Base-by-base conservation (phyloP, 2,113 vertebrate species). In the Tetrax tetrax region DNA sequence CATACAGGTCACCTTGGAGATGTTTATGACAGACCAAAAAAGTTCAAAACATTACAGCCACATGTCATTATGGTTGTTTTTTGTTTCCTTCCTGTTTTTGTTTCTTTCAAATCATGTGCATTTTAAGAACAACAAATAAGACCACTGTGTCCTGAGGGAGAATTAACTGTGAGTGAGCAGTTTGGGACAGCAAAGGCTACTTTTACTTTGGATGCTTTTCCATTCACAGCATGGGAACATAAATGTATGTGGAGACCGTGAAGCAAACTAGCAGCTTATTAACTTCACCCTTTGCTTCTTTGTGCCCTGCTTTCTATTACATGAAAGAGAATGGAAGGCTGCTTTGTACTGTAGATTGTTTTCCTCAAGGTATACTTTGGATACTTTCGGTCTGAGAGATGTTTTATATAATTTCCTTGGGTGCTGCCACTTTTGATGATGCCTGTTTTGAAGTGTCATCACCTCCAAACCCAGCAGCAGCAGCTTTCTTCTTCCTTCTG, bases 181-280 rank as follows among this genome's bases (percentile, higher is more conserved):
- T 59, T 7, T 88, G 68, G 83, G 60, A 82, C 57, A 84, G 24
- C 15, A 75, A 38, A 95, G 25, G 28, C 37, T 15, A n/a, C 35
- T 93, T 88, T 89, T 92, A 47, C 12, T 78, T 87, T 82, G 59
- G 20, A 87, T 59, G 29, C 29, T 83, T 95, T 96, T 89, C 43
- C 48, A 50, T 95, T 95, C 43, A 87, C 54, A 95, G 7, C 43
- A 64, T 72, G 82, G 74, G 81, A 97, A 91, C 78, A 90, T 54
- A 96, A 88, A 78, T 37, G 89, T 22, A 76, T 54, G 38, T 63
- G 45, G 25, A 79, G 48, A 89, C 21, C 65, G 77, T 77, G 28
- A 76, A 90, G 65, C 8, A 88, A 89, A 20, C 21, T 8, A 79
- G 74, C 45, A 77, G 53, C 93, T 94, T 87, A 93, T 75, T 65